phyloP scores from a whole-genome alignment of 2,113 vertebrate species.

The Choloepus hoffmanni region DNA sequence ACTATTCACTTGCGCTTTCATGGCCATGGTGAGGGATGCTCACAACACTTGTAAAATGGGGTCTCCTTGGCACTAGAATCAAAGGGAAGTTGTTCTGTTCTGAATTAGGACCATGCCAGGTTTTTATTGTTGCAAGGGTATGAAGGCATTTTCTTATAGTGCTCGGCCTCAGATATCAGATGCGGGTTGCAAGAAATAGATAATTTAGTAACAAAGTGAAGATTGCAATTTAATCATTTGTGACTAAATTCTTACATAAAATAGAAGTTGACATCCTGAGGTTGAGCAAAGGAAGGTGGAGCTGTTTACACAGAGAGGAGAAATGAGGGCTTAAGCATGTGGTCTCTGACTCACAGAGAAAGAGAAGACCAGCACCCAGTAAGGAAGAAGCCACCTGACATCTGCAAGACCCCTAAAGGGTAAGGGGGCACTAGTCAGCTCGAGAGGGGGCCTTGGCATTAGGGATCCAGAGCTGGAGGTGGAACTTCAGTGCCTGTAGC shows the following conservation, averaged over 20 bases:
- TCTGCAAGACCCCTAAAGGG: not conserved
- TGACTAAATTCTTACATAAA: not conserved
- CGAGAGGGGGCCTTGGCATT: not conserved
- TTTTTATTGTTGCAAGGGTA: not conserved
- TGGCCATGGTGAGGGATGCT: not conserved
- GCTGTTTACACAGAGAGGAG: not conserved
- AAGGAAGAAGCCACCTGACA: not conserved
- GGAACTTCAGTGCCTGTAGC: slow-evolving; percentile 62
- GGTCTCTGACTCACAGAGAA: not conserved
- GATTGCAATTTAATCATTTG: not conserved
- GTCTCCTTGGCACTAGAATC: too few relatives aligned
- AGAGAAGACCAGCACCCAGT: not conserved
- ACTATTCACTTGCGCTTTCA: not conserved
- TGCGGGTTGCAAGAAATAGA: not conserved
- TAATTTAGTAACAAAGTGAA: not conserved
- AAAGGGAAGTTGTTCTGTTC: not conserved
- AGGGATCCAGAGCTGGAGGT: not conserved
- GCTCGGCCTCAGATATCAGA: too few relatives aligned
- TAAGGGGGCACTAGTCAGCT: not conserved
- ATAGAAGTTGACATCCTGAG: not conserved
- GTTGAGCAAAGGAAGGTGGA: not conserved
- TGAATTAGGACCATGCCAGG: not conserved
- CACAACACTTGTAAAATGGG: not conserved
- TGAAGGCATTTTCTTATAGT: not conserved
- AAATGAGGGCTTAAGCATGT: not conserved